Conservation (phyloP, 2,888 invertebrate genomes). For the Aproaerema taeniolella region DNA sequence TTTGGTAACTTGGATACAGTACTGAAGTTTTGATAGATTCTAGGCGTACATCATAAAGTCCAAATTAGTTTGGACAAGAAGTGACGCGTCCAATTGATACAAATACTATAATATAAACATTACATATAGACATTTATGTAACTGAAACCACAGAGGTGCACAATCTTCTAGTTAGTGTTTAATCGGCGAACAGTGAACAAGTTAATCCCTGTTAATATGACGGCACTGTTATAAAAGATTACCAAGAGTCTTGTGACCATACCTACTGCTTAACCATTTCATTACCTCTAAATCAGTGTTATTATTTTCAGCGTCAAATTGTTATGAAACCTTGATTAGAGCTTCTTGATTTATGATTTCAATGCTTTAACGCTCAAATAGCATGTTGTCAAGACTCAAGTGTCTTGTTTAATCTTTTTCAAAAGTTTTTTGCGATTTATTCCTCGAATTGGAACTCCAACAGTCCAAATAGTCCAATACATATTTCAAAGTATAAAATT, state of each 20-base stretch:
- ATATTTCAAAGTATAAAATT: conserved; percentile 36
- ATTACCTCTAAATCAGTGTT: conserved; percentile 26
- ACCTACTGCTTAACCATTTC: conserved; percentile 27
- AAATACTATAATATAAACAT: no score
- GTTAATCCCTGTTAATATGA: conserved; percentile 24
- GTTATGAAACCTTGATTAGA: conserved; percentile 19
- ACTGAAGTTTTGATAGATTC: no score
- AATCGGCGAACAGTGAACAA: conserved; percentile 19
- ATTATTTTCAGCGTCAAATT: conserved; percentile 25
- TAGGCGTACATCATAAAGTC: no score
- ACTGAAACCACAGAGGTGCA: not conserved
- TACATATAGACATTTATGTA: no score
- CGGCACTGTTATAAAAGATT: conserved; percentile 21
- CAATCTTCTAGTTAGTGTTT: not conserved
- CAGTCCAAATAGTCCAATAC: conserved; percentile 23
- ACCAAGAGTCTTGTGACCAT: conserved; percentile 17
- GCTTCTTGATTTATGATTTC: conserved; percentile 16
- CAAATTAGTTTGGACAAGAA: no score
- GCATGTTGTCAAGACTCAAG: conserved; percentile 18
- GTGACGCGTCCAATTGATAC: no score
- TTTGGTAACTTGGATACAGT: no score
- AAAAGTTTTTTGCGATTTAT: conserved; percentile 21
- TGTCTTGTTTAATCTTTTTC: conserved; percentile 18
- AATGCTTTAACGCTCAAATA: no score
- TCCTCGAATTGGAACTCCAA: conserved; percentile 25